A percentile compares a stretch with the other conserved stretches of the same genome.
Conservation (phyloP, 2,888 invertebrate genomes). For the Brachyopa scutellaris region DNA sequence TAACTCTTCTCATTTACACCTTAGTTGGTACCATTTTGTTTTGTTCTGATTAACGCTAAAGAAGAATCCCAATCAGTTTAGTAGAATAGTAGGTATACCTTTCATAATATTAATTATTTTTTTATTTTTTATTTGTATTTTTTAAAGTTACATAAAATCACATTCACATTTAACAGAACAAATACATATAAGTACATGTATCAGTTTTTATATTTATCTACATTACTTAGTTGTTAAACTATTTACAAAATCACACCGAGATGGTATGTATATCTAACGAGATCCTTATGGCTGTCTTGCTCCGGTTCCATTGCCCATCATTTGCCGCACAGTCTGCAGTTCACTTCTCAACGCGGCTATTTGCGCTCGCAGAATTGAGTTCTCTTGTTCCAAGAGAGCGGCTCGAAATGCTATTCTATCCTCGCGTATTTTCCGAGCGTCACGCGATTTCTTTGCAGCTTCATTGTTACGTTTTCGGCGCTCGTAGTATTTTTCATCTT, state of each 20-base stretch:
- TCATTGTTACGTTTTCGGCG: constrained; percentile 93
- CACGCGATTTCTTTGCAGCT: constrained; percentile 95
- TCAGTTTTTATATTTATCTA: too few relatives aligned
- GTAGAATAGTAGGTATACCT: too few relatives aligned
- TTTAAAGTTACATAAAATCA: background rate
- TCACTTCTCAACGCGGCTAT: constrained; percentile 91
- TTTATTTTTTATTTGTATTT: too few relatives aligned
- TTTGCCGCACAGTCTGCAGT: constrained; percentile 78
- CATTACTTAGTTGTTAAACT: constrained; percentile 21
- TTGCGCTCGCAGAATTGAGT: constrained; percentile 92
- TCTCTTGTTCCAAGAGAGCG: constrained; percentile 93
- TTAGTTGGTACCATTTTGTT: too few relatives aligned
- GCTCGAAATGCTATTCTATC: constrained; percentile 95
- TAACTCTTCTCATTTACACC: too few relatives aligned
- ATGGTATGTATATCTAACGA: background rate
- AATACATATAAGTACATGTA: too few relatives aligned
- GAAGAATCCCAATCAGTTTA: too few relatives aligned
- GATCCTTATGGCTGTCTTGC: constrained; percentile 30
- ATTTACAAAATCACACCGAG: constrained; percentile 36
- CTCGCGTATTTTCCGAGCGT: constrained; percentile 92
- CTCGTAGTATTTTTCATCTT: constrained; percentile 95
- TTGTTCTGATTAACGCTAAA: too few relatives aligned
- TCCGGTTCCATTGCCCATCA: constrained; percentile 55
- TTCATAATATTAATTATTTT: too few relatives aligned
- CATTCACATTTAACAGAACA: constrained; percentile 34